A percentile compares a stretch with the other conserved stretches of the same genome.
Conservation (phyloP, 2,113 vertebrate species). For the Sturnira hondurensis region DNA sequence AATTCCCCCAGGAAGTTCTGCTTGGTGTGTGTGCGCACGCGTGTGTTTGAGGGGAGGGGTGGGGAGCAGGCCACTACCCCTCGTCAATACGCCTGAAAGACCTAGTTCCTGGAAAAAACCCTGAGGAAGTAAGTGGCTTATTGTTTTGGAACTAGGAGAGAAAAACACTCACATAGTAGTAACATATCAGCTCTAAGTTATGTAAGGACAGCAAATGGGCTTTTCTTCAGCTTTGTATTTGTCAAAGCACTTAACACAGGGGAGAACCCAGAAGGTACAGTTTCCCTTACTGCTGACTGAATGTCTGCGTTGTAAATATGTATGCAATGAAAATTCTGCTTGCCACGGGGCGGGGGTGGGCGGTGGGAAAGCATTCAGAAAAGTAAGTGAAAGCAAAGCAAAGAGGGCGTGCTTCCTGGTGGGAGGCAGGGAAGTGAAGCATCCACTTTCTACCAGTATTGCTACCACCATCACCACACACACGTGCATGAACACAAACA, state of each 20-base stretch:
- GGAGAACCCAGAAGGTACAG: not conserved
- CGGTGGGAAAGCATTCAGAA: not conserved
- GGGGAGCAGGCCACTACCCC: not conserved
- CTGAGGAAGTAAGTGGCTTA: constrained; percentile 16
- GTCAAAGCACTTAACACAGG: not conserved
- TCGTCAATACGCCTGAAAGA: not conserved
- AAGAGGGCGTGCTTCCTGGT: not conserved
- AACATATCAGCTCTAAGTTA: not conserved
- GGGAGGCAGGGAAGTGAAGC: not conserved
- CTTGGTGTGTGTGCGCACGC: not conserved
- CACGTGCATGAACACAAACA: not conserved
- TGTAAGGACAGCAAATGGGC: not conserved
- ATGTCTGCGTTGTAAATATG: not conserved
- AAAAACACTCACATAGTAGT: not conserved
- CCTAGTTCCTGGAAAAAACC: constrained; percentile 32
- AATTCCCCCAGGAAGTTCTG: constrained; percentile 72
- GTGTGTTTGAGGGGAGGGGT: not conserved
- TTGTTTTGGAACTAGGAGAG: constrained; percentile 23
- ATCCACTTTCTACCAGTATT: too few relatives aligned
- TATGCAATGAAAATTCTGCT: not conserved
- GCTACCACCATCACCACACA: too few relatives aligned
- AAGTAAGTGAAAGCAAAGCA: not conserved
- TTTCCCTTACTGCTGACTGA: not conserved
- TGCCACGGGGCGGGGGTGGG: too few relatives aligned
- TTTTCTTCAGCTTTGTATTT: not conserved